Evolutionary conservation across 2,113 vertebrate genomes (phyloP), one percentile per base, ranked within the genome.

Genomic region (Ameiurus melas): DNA sequence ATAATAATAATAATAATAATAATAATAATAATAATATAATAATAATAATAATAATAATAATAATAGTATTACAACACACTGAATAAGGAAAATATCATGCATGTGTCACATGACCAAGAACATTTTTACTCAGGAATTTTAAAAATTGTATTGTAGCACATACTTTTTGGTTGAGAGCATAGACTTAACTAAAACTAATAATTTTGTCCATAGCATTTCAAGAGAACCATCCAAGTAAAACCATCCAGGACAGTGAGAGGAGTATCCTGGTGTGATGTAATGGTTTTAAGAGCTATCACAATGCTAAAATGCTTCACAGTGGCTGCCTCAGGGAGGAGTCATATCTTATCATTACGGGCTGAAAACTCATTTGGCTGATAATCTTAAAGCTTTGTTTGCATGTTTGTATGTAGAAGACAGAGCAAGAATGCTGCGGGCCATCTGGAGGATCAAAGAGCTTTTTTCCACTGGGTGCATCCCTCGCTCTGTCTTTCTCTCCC

Each of bases 401-500:
- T 89, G 88, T 75, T 64, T 86, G 75, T 82, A 82, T 86, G 88
- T 73, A 84, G 51, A 85, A 55, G 66, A 81, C 86, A 75, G 86
- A 33, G n/a, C 78, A 33, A 30, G 57, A 83, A 64, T 19, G 51
- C 68, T 80, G 39, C 13, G n/a, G 81, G 85, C 86, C 51, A 87
- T 87, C 85, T 89, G 36, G 78, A 89, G 53, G 66, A 89, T 81
- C 90, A 80, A 90, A 88, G 68, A 84, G 70, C 81, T 82, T 68
- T 55, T 86, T 82, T 53, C 47, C 60, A 55, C 86, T 20, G 30
- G 14, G 25, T 30, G 53, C 57, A 83, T 83, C 68, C 27, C 86
- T 68, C n/a, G 0, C 17, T 47, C 39, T 57, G 0, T 30, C 51
- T 36, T 39, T 36, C 81, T 80, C 62, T 62, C 12, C 16, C 71